Percentiles rank a stretch among this genome's conserved stretches.
These are phyloP conservation scores for Netelia fuscicornis DNA, from an alignment of 2,888 invertebrate genomes.

Conservation along the genomic window DNA sequence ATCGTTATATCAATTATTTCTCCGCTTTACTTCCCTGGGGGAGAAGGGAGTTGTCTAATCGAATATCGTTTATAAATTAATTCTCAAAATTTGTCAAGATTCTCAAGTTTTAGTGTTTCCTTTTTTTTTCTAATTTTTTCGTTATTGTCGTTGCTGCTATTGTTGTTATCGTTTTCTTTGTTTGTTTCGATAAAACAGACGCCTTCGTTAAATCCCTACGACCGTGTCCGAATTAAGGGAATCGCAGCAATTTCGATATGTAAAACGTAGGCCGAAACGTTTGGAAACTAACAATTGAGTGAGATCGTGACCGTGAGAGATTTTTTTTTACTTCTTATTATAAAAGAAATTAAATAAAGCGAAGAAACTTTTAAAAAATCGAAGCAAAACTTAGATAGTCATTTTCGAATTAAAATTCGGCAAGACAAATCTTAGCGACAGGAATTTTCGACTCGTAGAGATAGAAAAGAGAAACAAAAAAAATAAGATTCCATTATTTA, in stretches of 20 bases:
- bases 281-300: background rate
- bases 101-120: background rate
- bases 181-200: background rate
- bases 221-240: background rate
- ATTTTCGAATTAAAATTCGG: constrained; percentile 71
- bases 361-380: background rate
- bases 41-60: constrained; percentile 77
- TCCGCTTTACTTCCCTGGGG: constrained; percentile 77
- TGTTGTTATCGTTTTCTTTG: too few species aligned
- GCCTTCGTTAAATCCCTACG: background rate
- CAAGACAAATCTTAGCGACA: constrained; percentile 78
- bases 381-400: constrained; percentile 10
- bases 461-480: constrained; percentile 8
- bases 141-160: too few species aligned
- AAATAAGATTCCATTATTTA: constrained; percentile 81
- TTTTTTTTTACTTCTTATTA: constrained; percentile 30
- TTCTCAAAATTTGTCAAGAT: constrained; percentile 3
- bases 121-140: background rate
- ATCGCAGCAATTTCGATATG: background rate
- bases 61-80: constrained; percentile 61
- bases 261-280: background rate
- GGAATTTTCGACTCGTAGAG: constrained; percentile 81
- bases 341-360: background rate
- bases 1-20: constrained; percentile 76
- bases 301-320: constrained; percentile 18